Evolutionary conservation across 2,113 vertebrate species (phyloP).

Genomic region (Thermophis baileyi): DNA sequence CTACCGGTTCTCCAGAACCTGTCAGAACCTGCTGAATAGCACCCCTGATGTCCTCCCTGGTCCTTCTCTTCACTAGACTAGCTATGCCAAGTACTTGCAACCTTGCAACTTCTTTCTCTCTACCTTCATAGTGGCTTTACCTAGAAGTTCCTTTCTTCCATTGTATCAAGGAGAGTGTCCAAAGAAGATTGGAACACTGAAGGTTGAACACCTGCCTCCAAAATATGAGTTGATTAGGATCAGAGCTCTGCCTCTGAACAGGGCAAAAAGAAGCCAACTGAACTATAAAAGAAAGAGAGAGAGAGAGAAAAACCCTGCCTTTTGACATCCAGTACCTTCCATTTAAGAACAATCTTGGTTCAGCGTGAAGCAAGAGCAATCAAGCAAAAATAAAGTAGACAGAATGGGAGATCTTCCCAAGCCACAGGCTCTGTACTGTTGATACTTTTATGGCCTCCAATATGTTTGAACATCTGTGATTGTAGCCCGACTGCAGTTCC

Average conservation of each 20-base stretch:
- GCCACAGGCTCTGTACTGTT: too few relatives aligned
- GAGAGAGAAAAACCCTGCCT: background rate
- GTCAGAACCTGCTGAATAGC: too few relatives aligned
- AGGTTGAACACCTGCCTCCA: background rate
- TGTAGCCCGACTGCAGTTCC: background rate
- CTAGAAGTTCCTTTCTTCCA: background rate
- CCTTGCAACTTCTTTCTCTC: background rate
- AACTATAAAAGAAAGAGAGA: background rate
- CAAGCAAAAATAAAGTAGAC: background rate
- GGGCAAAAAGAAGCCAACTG: background rate
- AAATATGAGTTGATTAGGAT: slow-evolving; percentile 2
- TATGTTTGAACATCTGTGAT: background rate
- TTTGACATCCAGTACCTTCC: background rate
- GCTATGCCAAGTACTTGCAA: too few relatives aligned
- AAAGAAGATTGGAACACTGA: slow-evolving; percentile 1
- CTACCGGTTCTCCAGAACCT: too few relatives aligned
- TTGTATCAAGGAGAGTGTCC: slow-evolving; percentile 3
- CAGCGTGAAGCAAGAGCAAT: rapidly evolving
- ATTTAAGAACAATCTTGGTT: background rate
- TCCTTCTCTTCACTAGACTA: too few relatives aligned
- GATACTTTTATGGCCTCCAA: background rate
- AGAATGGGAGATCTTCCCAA: background rate
- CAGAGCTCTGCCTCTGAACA: background rate
- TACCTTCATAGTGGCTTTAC: background rate
- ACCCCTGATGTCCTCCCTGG: too few relatives aligned